Conservation (phyloP, 2,888 invertebrate species). For the Mallateleia sp. region DNA sequence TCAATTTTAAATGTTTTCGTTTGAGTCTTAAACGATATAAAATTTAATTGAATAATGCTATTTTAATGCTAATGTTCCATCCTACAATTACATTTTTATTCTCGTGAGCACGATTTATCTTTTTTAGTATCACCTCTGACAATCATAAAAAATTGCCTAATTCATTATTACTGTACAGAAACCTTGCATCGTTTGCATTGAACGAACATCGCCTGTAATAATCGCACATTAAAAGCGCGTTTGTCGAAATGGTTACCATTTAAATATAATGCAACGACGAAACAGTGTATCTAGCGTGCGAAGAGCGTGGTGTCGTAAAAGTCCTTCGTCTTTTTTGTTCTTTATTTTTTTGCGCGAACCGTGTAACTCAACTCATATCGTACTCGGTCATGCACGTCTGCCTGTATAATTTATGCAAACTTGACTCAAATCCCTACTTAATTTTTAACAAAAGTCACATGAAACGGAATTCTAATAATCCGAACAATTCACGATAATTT, state of each 20-base stretch:
- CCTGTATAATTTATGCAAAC: constrained; percentile 1
- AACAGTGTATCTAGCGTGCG: too few relatives aligned
- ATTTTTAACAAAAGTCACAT: constrained; percentile 8
- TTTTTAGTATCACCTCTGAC: constrained; percentile 12
- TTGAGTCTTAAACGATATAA: too few relatives aligned
- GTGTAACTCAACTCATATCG: constrained; percentile 36
- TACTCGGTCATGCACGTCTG: constrained; percentile 30
- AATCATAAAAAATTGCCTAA: constrained; percentile 29
- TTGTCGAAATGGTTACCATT: constrained; percentile 41
- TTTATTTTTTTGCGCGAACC: constrained; percentile 50
- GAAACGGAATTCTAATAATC: neutral
- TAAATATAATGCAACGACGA: constrained; percentile 48
- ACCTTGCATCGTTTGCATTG: constrained; percentile 15
- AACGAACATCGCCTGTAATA: constrained; percentile 21
- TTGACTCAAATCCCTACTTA: neutral
- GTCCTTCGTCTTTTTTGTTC: constrained; percentile 47
- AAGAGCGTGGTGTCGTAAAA: constrained; percentile 38
- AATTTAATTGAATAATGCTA: too few relatives aligned
- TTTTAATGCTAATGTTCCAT: too few relatives aligned
- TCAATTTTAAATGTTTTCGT: too few relatives aligned
- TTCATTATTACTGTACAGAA: constrained; percentile 22
- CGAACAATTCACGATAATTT: too few relatives aligned
- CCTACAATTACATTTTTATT: neutral
- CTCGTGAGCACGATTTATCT: neutral
- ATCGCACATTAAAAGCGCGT: constrained; percentile 26